These are phyloP conservation scores for Chloebia gouldiae DNA, from an alignment of 2,113 vertebrate species.

Conservation along the genomic window DNA sequence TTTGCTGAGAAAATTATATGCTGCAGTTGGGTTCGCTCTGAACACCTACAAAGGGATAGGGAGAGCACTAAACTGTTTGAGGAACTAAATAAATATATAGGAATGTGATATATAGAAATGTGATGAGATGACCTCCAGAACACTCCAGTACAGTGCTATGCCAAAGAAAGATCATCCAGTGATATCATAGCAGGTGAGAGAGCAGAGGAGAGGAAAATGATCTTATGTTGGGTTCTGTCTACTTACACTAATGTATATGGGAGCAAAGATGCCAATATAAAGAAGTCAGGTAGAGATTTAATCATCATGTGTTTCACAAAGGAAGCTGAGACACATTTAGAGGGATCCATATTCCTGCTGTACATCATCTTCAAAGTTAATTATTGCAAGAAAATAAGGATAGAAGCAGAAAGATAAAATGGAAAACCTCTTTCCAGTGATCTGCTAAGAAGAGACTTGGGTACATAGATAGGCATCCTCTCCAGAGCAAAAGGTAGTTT, in stretches of 20 bases:
- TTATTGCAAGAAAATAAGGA: neutral
- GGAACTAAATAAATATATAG: neutral
- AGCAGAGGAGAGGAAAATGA: neutral
- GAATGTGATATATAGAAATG: neutral
- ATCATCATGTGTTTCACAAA: neutral
- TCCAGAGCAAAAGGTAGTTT: neutral
- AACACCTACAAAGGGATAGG: neutral
- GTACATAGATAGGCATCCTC: neutral
- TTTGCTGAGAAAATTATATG: neutral
- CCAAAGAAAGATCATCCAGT: neutral
- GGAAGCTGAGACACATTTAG: neutral
- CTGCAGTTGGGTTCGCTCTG: neutral
- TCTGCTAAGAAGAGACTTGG: neutral
- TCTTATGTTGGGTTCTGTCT: neutral
- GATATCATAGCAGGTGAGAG: neutral
- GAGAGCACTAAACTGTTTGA: neutral
- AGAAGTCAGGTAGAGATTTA: neutral
- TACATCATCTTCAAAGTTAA: neutral
- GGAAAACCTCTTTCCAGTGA: neutral
- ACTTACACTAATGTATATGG: neutral
- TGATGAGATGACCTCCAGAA: neutral
- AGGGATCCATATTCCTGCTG: neutral
- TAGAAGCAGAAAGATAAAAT: neutral
- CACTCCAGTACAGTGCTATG: neutral
- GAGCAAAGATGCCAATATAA: neutral